Conservation (phyloP, 2,797 vertebrate species). For the Petrocephalus sullivani region DNA sequence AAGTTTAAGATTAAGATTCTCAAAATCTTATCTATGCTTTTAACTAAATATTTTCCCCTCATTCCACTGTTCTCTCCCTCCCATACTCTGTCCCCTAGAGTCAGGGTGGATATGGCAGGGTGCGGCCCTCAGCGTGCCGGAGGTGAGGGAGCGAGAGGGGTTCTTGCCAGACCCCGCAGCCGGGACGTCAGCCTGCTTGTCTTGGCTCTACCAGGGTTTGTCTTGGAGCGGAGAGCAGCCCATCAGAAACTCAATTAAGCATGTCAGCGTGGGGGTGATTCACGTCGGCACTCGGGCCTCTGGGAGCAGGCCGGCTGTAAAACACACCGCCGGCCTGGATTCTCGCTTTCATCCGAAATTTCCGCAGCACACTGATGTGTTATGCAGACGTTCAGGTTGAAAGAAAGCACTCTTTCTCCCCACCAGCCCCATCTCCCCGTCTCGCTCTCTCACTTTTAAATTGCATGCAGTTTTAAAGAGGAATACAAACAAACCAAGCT, state of each 20-base stretch:
- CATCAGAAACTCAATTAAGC: conserved; percentile 39
- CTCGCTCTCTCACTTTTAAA: conserved; percentile 17
- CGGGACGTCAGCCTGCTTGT: conserved; percentile 30
- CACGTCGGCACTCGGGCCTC: conserved; percentile 27
- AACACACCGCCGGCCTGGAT: conserved; percentile 7
- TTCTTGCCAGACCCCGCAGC: neutral
- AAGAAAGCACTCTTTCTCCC: conserved; percentile 22
- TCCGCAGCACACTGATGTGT: conserved; percentile 17
- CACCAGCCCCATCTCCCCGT: neutral
- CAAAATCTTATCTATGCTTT: neutral
- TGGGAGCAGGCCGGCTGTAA: conserved; percentile 25
- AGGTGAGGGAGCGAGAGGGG: conserved; percentile 6
- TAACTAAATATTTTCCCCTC: neutral
- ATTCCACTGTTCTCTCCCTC: neutral
- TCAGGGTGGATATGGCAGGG: neutral
- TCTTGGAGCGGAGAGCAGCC: conserved; percentile 27
- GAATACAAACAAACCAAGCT: conserved; percentile 28
- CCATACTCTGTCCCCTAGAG: neutral
- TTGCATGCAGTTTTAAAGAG: conserved; percentile 23
- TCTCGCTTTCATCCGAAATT: conserved; percentile 12
- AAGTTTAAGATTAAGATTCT: neutral
- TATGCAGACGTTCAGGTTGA: conserved; percentile 16
- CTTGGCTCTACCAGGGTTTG: conserved; percentile 35
- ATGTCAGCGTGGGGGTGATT: conserved; percentile 26
- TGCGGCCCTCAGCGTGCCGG: neutral